Evolutionary conservation across 2,888 invertebrate species (phyloP), one percentile per base, ranked within the genome.

Genomic region (Agrilus cyanescens): DNA sequence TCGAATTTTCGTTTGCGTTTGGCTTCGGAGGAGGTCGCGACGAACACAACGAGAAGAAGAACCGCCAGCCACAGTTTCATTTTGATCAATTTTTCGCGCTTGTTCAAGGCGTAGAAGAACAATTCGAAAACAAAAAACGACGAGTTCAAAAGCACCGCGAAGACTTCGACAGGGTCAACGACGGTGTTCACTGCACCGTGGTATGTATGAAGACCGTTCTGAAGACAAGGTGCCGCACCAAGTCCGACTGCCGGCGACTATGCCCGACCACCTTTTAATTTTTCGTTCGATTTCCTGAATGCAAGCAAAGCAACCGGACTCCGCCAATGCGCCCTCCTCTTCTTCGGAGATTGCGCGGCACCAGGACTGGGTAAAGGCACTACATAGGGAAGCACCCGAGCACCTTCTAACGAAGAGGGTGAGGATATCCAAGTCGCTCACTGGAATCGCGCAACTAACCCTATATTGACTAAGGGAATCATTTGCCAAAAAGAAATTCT

Each of bases 1-100:
- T 82, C 81, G 63, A 80, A 81, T 68, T 82, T 82, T 63, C 78
- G 73, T 69, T 80, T 80, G 65, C 78, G 74, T 56, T 72, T 72
- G 39, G 69, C 72, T 47, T 71, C 70, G 51, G 60, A 61, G 48
- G 65, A 53, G 43, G 57, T 56, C 46, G 61, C 62, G 45, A 67
- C 52, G 46, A 67, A 54, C 48, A 64, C 62, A 51, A 67, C 58
- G 43, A 65, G 47, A 52, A 60, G 57, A 53, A 70, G 56, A 52
- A 66, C 58, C 47, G 71, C 57, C 53, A 70, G 54, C 57, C 69
- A 59, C 62, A 70, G 67, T 57, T 67, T 57, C 54, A 69, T 58
- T 58, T 63, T 64, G 70, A 40, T 37, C 38, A 41, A 40, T 29
- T 20, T 33, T 42, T 38, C 44, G 25, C 25, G 25, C 25, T 25